These are phyloP conservation scores for Nomada flava DNA, from an alignment of 2,888 invertebrate genomes.

Conservation along the genomic window DNA sequence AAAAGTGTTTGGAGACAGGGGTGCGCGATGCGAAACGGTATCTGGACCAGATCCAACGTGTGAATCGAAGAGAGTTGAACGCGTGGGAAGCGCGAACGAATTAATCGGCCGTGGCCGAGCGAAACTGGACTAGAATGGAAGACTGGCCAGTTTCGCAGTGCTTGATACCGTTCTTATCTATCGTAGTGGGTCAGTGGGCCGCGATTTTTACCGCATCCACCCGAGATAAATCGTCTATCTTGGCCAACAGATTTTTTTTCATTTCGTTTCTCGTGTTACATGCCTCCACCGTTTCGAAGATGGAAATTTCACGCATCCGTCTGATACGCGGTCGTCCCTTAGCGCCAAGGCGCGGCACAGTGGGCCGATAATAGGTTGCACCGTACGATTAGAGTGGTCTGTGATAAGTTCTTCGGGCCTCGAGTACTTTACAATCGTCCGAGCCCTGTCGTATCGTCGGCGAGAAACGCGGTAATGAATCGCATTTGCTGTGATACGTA, in stretches of 20 bases:
- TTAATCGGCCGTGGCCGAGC: slow-evolving; percentile 36
- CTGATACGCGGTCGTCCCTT: neutral
- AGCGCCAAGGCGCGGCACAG: neutral
- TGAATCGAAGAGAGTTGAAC: slow-evolving; percentile 27
- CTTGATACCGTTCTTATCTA: slow-evolving; percentile 47
- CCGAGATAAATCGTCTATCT: slow-evolving; percentile 36
- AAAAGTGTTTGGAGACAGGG: slow-evolving; percentile 37
- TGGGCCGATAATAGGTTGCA: slow-evolving; percentile 48
- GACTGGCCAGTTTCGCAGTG: slow-evolving; percentile 30
- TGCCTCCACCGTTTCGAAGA: slow-evolving; percentile 51
- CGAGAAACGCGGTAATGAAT: slow-evolving; percentile 23
- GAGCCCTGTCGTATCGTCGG: slow-evolving; percentile 11
- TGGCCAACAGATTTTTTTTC: slow-evolving; percentile 59
- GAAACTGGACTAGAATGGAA: slow-evolving; percentile 15
- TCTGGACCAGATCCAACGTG: slow-evolving; percentile 36
- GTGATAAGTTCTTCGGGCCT: slow-evolving; percentile 38
- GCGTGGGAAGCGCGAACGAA: slow-evolving; percentile 30
- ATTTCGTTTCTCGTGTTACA: slow-evolving; percentile 61
- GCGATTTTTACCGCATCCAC: slow-evolving; percentile 48
- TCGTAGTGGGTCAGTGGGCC: slow-evolving; percentile 65
- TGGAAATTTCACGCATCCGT: slow-evolving; percentile 71
- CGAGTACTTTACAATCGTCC: slow-evolving; percentile 26
- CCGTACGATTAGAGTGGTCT: slow-evolving; percentile 25
- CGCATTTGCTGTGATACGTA: neutral
- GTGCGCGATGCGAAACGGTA: slow-evolving; percentile 25